These are phyloP conservation scores for Apamea crenata DNA, from an alignment of 2,888 invertebrate species.

Conservation along the genomic window DNA sequence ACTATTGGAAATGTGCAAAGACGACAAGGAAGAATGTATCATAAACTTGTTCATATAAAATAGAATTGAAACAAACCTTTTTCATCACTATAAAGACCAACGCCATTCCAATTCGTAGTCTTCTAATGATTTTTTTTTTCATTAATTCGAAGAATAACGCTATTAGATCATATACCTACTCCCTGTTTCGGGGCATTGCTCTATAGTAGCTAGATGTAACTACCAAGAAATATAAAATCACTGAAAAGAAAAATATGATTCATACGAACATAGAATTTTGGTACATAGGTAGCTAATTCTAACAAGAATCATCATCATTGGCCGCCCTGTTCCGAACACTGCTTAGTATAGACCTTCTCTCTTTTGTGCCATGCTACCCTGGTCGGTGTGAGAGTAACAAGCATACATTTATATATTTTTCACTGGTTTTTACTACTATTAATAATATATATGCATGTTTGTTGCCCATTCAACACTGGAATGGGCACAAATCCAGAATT, in stretches of 20 bases:
- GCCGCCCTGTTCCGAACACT: not conserved
- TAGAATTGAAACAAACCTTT: constrained; percentile 1
- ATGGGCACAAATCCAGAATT: not conserved
- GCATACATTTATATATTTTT: not conserved
- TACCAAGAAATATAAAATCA: constrained; percentile 10
- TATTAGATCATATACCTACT: not conserved
- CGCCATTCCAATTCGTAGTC: not conserved
- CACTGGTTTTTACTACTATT: too few relatives aligned
- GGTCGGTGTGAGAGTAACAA: not conserved
- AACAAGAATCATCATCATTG: not conserved
- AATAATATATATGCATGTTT: too few relatives aligned
- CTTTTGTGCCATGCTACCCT: not conserved
- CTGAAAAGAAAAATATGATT: constrained; percentile 14
- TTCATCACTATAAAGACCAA: not conserved
- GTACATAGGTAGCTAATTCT: not conserved
- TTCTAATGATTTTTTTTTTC: not conserved
- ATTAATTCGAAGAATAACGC: not conserved
- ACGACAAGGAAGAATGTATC: not conserved
- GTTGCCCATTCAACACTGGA: too few relatives aligned
- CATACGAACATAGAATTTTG: not conserved
- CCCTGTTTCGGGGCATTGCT: rapidly evolving
- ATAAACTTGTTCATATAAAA: not conserved
- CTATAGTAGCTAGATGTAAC: constrained; percentile 2
- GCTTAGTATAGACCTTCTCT: not conserved
- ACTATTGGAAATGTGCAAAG: not conserved